Conservation (phyloP, 2,797 vertebrate species). For the Emys orbicularis region DNA sequence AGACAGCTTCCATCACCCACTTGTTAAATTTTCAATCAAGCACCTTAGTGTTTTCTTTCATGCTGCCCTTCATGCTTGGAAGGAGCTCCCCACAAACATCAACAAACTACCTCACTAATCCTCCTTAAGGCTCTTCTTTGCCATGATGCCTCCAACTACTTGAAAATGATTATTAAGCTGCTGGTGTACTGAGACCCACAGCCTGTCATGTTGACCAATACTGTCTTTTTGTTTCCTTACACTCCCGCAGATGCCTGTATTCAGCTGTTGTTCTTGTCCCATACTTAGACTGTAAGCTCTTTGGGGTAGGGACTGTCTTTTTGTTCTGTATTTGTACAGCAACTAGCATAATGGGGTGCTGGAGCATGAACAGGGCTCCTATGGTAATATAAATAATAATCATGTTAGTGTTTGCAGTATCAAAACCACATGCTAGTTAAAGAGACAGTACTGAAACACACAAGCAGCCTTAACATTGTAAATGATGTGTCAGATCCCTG, state of each 20-base stretch:
- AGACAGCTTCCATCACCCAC: neutral
- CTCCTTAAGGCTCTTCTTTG: neutral
- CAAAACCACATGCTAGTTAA: neutral
- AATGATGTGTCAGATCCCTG: neutral
- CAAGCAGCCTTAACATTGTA: neutral
- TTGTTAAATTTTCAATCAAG: neutral
- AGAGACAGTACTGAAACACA: neutral
- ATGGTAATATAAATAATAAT: neutral
- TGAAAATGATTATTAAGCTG: neutral
- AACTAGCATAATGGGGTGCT: neutral
- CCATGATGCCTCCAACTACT: fast-evolving
- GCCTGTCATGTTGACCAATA: neutral
- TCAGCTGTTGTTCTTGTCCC: neutral
- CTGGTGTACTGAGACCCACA: neutral
- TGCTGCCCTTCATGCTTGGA: fast-evolving
- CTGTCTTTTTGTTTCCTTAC: neutral
- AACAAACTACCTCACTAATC: fast-evolving
- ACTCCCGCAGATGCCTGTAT: neutral
- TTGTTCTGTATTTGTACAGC: neutral
- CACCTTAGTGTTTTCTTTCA: neutral
- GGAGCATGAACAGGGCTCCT: neutral
- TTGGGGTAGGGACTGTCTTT: neutral
- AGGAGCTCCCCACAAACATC: fast-evolving
- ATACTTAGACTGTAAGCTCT: neutral
- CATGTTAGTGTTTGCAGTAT: neutral